Conservation (phyloP, 2,113 vertebrate genomes). For the Rhombomys opimus region DNA sequence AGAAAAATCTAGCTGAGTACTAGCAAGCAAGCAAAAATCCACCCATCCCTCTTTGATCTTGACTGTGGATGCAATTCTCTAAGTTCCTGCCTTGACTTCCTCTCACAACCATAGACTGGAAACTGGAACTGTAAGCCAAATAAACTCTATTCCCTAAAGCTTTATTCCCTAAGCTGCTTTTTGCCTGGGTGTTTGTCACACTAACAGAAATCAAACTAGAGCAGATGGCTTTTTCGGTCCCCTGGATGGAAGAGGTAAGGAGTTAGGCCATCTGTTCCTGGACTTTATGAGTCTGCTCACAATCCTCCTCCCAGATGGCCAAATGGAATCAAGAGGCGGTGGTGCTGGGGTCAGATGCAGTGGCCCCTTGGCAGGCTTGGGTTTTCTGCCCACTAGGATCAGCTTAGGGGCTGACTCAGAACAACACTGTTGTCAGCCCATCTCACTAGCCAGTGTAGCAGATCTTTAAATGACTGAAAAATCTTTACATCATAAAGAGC, state of each 20-base stretch:
- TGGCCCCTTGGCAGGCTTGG: background rate
- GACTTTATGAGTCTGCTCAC: background rate
- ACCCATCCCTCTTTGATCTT: no score
- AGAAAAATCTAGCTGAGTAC: background rate
- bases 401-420: background rate
- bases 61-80: background rate
- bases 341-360: no score
- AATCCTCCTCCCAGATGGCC: no score
- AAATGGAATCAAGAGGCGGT: background rate
- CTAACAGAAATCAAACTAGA: no score
- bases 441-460: background rate
- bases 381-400: background rate
- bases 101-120: no score
- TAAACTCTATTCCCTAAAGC: background rate
- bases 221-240: background rate
- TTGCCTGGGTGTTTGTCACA: background rate
- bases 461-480: background rate
- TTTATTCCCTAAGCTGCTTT: background rate
- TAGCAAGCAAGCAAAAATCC: background rate
- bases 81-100: background rate
- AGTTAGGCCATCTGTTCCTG: background rate
- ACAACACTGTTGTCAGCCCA: background rate
- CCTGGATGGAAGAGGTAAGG: background rate
- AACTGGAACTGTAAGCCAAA: background rate
- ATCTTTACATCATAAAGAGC: background rate